These are phyloP conservation scores for Bos indicus DNA, from an alignment of 2,113 vertebrate genomes.

Conservation along the genomic window DNA sequence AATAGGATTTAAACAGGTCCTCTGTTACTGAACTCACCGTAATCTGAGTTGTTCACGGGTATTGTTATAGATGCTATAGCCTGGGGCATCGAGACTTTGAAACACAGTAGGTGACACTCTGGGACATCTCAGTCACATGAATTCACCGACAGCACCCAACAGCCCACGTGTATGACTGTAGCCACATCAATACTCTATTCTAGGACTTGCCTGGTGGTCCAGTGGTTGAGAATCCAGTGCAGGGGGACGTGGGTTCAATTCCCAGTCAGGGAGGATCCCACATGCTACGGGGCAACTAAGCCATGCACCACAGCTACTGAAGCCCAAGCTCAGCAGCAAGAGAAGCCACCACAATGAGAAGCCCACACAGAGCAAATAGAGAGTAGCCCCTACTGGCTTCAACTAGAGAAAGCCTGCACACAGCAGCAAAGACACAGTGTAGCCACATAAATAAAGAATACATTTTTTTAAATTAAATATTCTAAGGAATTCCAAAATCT, in stretches of 20 bases:
- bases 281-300: neutral
- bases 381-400: neutral
- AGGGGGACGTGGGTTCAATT: neutral
- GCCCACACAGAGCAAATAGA: fast-evolving
- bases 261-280: neutral
- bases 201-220: neutral
- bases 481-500: neutral
- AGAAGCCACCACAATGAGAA: neutral
- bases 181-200: neutral
- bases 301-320: neutral
- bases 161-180: neutral
- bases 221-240: neutral
- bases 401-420: neutral
- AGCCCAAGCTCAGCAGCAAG: neutral
- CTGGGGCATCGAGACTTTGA: neutral
- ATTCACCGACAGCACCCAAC: neutral
- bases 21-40: neutral
- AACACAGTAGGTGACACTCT: neutral
- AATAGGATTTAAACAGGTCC: neutral
- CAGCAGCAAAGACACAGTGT: neutral
- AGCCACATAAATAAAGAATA: neutral
- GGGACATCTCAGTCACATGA: neutral
- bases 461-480: neutral
- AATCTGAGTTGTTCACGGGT: neutral
- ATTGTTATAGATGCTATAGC: neutral